Base-by-base conservation (phyloP, 2,113 vertebrate species). In the Ondatra zibethicus region DNA sequence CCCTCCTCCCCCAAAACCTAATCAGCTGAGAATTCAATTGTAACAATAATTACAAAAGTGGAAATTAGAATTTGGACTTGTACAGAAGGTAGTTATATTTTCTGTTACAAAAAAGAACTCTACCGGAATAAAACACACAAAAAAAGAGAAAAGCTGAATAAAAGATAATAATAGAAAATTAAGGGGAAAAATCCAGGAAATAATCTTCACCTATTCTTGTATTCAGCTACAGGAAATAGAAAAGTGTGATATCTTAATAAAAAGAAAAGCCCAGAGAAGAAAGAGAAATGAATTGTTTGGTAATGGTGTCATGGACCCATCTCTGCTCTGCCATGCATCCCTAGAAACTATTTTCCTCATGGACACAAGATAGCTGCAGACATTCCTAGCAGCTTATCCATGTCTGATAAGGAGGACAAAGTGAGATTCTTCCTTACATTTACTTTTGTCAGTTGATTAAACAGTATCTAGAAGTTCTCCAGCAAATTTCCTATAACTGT, bases 101-200 rank as follows among this genome's bases (percentile, higher is more conserved):
- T 86, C 76, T 89, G 63, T 77, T 58, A n/a, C n/a, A 58, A 50
- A 93, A 96, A 94, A 91, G 25, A 94, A 93, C 80, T 96, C 29
- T 75, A 50, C 23, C 65, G 39, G 45, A 75, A 92, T 91, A 80
- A 95, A 97, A 91, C 86, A 89, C 14, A 63, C 55, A 58, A 1
- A 58, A 5, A 88, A 87, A 84, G n/a, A 68, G 65, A 88, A 91
- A 76, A 36, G n/a, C 52, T 73, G 85, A 94, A 91, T 91, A 92
- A 97, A 92, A 85, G 70, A 73, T 91, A 92, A 95, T 94, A 88
- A 85, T 82, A 95, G 91, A 95, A 87, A 96, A 89, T 95, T 91
- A 96, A 92, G 77, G 95, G 8, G 12, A 17, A 81, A 52, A 17
- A 9, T 13, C 16, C 29, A 89, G 33, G 78, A 91, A 91, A 47